Percentiles rank a stretch among this genome's conserved stretches.
These are phyloP conservation scores for Sinodicranocentrus sp. DNA, from an alignment of 2,888 invertebrate genomes.

Conservation along the genomic window DNA sequence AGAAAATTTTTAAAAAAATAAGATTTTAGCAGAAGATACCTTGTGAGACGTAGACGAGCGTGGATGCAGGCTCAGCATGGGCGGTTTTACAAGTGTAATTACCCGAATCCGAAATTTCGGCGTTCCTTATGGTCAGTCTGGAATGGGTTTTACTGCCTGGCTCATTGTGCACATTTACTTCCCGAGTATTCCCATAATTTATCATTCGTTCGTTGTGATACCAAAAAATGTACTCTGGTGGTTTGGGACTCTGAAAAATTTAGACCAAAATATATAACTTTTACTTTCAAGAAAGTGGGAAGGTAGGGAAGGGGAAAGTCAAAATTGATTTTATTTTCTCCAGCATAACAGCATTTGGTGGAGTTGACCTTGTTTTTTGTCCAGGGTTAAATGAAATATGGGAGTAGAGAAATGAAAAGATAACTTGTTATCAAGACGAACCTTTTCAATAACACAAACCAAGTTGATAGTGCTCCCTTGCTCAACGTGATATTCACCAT, in stretches of 20 bases:
- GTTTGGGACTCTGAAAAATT: conserved; percentile 89
- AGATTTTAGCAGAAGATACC: conserved; percentile 82
- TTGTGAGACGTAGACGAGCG: conserved; percentile 93
- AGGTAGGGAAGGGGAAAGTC: background rate
- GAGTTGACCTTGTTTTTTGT: too few relatives aligned
- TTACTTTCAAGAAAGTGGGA: background rate
- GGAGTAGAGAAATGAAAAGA: too few relatives aligned
- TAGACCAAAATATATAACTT: conserved; percentile 19
- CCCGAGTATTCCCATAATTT: conserved; percentile 84
- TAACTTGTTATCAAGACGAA: too few relatives aligned
- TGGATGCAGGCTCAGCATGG: conserved; percentile 93
- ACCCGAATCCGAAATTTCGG: conserved; percentile 91
- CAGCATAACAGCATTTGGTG: background rate
- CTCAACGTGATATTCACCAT: conserved; percentile 79
- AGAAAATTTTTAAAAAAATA: too few relatives aligned
- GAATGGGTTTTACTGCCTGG: conserved; percentile 92
- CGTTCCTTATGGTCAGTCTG: conserved; percentile 89
- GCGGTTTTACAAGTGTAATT: conserved; percentile 95
- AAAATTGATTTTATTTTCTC: background rate
- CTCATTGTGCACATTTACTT: conserved; percentile 85
- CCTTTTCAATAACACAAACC: conserved; percentile 79
- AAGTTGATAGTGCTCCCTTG: conserved; percentile 79
- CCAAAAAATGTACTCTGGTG: conserved; percentile 97
- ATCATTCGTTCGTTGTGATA: conserved; percentile 96
- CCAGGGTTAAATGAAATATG: too few relatives aligned